A percentile compares a stretch with the other conserved stretches of the same genome.
phyloP scores from a whole-genome alignment of 2,797 vertebrate genomes.

The Diplodus sargus region DNA sequence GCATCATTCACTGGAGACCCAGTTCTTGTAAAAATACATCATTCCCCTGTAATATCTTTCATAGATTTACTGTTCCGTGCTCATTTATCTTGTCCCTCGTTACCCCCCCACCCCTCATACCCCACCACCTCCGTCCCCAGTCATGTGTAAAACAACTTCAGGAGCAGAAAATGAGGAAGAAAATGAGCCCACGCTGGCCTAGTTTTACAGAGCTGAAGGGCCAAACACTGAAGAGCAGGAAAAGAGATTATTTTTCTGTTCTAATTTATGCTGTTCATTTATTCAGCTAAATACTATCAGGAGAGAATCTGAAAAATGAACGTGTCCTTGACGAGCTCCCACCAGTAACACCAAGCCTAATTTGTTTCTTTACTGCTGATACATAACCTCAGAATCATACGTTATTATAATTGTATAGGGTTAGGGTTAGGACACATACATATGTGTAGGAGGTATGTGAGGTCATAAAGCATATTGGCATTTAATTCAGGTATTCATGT shows the following conservation, averaged over 20 bases:
- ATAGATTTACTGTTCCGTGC: background rate
- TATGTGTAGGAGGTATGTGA: no score
- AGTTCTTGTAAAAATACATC: background rate
- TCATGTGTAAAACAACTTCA: constrained; percentile 14
- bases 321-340: background rate
- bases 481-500: no score
- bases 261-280: no score
- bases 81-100: background rate
- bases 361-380: background rate
- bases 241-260: background rate
- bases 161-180: background rate
- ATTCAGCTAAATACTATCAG: background rate
- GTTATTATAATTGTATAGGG: no score
- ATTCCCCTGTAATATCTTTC: background rate
- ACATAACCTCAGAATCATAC: background rate
- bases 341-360: background rate
- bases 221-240: background rate
- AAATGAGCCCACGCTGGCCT: constrained; percentile 9
- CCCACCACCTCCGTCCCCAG: constrained; percentile 2
- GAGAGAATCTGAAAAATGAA: background rate
- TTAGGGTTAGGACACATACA: no score
- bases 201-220: constrained; percentile 14
- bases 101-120: background rate
- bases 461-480: no score
- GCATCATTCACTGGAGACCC: background rate